Conservation (phyloP, 2,888 invertebrate species). For the Ypsolopha sequella region DNA sequence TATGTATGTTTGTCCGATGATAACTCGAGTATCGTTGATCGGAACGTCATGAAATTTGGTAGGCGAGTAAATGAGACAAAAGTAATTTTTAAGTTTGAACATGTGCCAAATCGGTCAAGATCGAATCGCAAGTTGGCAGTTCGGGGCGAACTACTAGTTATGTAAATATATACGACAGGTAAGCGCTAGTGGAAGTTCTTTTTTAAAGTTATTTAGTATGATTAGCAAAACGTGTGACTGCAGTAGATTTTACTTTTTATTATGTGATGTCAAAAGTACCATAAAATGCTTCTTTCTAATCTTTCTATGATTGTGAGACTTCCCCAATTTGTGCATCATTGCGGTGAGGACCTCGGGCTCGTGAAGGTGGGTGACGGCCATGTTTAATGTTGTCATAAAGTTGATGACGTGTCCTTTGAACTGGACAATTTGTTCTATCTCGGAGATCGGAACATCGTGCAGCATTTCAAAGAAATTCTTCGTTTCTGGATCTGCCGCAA, state of each 20-base stretch:
- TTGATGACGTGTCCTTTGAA: constrained; percentile 63
- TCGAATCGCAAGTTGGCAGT: too few species aligned
- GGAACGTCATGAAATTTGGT: too few species aligned
- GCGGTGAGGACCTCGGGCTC: constrained; percentile 54
- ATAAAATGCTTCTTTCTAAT: constrained; percentile 44
- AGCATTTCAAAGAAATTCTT: constrained; percentile 56
- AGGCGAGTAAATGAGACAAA: too few species aligned
- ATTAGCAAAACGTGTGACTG: too few species aligned
- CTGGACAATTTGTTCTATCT: constrained; percentile 44
- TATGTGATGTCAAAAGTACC: constrained; percentile 17
- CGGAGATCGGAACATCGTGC: constrained; percentile 32
- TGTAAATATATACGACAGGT: too few species aligned
- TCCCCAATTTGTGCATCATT: constrained; percentile 57
- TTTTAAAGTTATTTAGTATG: too few species aligned
- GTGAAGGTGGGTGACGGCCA: constrained; percentile 45
- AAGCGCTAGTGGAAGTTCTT: too few species aligned
- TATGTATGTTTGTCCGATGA: too few species aligned
- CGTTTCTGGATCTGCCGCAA: constrained; percentile 42
- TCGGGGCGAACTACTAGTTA: too few species aligned
- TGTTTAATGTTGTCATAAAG: constrained; percentile 49
- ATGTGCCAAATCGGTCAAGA: too few species aligned
- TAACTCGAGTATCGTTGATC: too few species aligned
- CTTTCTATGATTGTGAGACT: constrained; percentile 43
- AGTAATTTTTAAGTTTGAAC: too few species aligned
- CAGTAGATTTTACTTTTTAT: background rate